Evolutionary conservation across 2,888 invertebrate species (phyloP).

Genomic region (Andrena hattorfiana): DNA sequence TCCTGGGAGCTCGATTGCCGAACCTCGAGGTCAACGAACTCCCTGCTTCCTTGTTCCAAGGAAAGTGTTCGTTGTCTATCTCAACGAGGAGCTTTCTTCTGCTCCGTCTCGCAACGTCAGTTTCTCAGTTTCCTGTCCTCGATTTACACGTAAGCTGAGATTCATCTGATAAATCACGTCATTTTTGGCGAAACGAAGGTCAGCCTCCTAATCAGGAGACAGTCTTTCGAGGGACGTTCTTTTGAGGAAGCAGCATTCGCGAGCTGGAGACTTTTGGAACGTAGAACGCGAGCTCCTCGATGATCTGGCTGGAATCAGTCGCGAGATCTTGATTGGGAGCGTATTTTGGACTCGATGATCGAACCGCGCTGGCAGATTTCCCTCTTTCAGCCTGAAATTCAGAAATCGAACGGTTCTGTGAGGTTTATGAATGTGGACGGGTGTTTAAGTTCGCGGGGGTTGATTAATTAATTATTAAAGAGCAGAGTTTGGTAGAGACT

Average conservation of each 20-base stretch:
- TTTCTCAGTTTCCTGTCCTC: background rate
- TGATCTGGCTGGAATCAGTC: background rate
- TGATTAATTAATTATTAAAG: too few relatives aligned
- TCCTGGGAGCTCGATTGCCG: background rate
- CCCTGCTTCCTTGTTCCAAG: too few relatives aligned
- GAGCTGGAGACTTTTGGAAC: background rate
- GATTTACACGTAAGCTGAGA: background rate
- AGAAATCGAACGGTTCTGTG: background rate
- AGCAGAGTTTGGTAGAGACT: too few relatives aligned
- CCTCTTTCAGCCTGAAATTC: constrained; percentile 38
- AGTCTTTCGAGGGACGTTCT: background rate
- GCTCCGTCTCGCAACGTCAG: too few relatives aligned
- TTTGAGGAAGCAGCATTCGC: background rate
- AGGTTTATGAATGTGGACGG: background rate
- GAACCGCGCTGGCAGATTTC: background rate
- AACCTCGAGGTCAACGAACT: background rate
- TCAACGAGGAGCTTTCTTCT: background rate
- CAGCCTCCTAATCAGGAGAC: too few relatives aligned
- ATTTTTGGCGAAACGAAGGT: background rate
- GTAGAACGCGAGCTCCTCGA: background rate
- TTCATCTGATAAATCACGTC: background rate
- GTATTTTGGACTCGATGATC: background rate
- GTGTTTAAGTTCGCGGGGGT: background rate
- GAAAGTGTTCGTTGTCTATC: too few relatives aligned
- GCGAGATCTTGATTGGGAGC: background rate